Conservation (phyloP, 2,888 invertebrate genomes). For the Pheosia gnoma region DNA sequence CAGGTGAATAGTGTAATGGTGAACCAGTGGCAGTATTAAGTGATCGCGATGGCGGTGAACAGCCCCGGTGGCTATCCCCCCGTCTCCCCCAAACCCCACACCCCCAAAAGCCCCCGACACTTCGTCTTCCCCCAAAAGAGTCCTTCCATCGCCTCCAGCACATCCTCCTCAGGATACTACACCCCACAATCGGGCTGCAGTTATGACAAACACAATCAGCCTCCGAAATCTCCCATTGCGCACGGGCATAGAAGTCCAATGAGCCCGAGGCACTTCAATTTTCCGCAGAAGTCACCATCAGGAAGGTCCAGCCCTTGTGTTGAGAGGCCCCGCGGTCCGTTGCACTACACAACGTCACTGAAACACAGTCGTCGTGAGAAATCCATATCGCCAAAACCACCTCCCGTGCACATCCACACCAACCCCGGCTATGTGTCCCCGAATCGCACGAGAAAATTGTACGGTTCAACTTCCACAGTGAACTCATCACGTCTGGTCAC, state of each 20-base stretch:
- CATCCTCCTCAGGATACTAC: constrained; percentile 82
- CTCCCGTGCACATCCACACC: constrained; percentile 84
- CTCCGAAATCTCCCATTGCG: constrained; percentile 79
- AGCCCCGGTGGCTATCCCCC: constrained; percentile 84
- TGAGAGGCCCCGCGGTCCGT: constrained; percentile 57
- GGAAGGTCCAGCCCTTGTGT: constrained; percentile 74
- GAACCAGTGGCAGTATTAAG: constrained; percentile 34
- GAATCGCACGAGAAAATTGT: constrained; percentile 71
- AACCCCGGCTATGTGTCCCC: constrained; percentile 86
- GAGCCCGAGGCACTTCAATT: constrained; percentile 85
- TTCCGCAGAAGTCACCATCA: constrained; percentile 78
- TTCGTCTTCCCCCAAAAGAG: constrained; percentile 82
- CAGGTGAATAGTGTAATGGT: constrained; percentile 66
- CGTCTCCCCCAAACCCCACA: constrained; percentile 82
- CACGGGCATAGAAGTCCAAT: constrained; percentile 85
- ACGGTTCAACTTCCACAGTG: constrained; percentile 76
- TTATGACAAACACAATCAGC: constrained; percentile 73
- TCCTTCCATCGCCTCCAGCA: constrained; percentile 80
- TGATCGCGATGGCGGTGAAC: constrained; percentile 82
- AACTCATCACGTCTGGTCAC: constrained; percentile 71
- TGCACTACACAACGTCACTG: constrained; percentile 72
- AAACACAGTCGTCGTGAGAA: constrained; percentile 74
- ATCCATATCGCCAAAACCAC: constrained; percentile 76
- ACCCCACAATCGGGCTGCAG: constrained; percentile 82
- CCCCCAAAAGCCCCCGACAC: constrained; percentile 83